Base-by-base conservation (phyloP, 2,113 vertebrate genomes). In the Columba livia region DNA sequence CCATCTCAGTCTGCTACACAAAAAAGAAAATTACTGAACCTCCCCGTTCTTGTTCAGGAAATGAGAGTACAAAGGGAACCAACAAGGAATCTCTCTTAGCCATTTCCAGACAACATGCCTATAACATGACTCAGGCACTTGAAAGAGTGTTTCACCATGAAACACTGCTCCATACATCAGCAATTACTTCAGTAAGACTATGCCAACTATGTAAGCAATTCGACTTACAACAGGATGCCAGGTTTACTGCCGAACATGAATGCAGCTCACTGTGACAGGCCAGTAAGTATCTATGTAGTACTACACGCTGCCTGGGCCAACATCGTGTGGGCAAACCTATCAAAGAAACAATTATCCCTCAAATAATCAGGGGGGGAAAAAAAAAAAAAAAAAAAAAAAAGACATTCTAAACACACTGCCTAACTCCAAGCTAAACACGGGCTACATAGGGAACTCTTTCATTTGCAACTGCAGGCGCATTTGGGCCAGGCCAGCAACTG, bases 101-200 rank as follows among this genome's bases (percentile, higher is more conserved):
- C 44, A 24, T 89, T 96, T 96, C 86, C 93, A 93, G 80, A 89
- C 86, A 90, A 64, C 77, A 74, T 96, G 89, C 94, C 89, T 97
- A 25, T 75, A 87, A 71, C 51, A 64, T 95, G 94, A 96, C 84
- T 96, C 95, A 94, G 69, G 51, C 90, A 90, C 90, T 96, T 86
- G 88, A 93, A 95, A 74, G 75, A 61, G 50, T 14, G 32, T 64
- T n/a, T 77, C 54, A 74, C 73, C 50, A 34, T 3, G 12, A 72
- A 90, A 96, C 85, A 96, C 84, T 81, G 85, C 62, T 91, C 92
- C 94, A 95, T 66, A 93, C 36, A 94, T 79, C 42, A 88, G 69
- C 86, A 82, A 92, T 51, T 70, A 89, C 85, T 94, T 85, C 24
- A 78, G 77, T 40, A 80, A 66, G 86, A 72, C 82, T 38, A 88